These are phyloP conservation scores for Pteria penguin DNA, from an alignment of 2,888 invertebrate species.

Conservation along the genomic window DNA sequence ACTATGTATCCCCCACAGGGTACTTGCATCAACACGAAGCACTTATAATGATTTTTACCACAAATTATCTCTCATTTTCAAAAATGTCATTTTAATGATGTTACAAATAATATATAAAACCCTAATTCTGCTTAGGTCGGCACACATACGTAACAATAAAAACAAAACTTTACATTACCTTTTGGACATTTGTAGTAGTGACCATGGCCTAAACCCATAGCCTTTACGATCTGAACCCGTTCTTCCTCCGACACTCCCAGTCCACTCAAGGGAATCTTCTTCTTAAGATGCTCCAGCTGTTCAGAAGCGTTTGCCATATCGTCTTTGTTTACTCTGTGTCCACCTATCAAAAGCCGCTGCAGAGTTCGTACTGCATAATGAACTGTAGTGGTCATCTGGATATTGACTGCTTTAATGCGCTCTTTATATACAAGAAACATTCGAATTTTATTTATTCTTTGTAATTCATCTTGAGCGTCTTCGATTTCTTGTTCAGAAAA, in stretches of 20 bases:
- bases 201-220: slow-evolving; percentile 83
- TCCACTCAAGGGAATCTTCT: slow-evolving; percentile 45
- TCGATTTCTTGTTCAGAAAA: slow-evolving; percentile 56
- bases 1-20: no score
- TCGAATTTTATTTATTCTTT: slow-evolving; percentile 38
- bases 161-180: no score
- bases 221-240: slow-evolving; percentile 82
- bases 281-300: slow-evolving; percentile 45
- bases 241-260: slow-evolving; percentile 81
- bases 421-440: slow-evolving; percentile 36
- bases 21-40: no score
- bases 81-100: neutral
- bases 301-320: slow-evolving; percentile 22
- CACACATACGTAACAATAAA: no score
- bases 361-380: slow-evolving; percentile 18
- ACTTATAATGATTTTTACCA: no score
- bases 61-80: neutral
- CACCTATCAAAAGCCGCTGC: slow-evolving; percentile 39
- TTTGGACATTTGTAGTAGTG: slow-evolving; percentile 88
- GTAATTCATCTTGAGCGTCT: slow-evolving; percentile 58
- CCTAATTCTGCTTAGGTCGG: neutral
- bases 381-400: slow-evolving; percentile 17
- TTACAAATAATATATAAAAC: neutral
- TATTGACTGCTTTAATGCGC: slow-evolving; percentile 2
- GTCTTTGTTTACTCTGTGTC: slow-evolving; percentile 23